Percentiles rank a stretch among this genome's conserved stretches.
Conservation (phyloP, 2,797 vertebrate genomes). For the Oreochromis mossambicus region DNA sequence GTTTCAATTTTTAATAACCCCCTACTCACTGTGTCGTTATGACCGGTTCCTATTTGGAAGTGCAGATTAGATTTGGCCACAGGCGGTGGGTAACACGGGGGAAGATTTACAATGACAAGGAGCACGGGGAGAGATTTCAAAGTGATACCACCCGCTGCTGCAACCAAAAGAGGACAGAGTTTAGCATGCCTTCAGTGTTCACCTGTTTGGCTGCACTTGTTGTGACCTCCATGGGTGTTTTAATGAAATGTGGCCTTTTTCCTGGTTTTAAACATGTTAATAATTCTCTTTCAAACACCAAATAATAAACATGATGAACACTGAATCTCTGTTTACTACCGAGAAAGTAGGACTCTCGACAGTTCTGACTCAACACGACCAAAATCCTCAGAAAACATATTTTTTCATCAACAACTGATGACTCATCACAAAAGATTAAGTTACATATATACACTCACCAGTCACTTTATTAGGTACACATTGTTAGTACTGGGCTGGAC, state of each 20-base stretch:
- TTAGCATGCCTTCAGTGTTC: not conserved
- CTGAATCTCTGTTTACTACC: not conserved
- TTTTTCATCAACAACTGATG: not conserved
- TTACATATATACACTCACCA: not conserved
- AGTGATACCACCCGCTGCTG: not conserved
- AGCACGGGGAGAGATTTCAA: conserved; percentile 31
- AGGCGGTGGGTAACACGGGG: conserved; percentile 16
- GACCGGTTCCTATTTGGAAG: conserved; percentile 37
- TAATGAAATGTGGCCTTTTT: not conserved
- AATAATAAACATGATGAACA: not conserved
- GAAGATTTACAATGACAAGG: conserved; percentile 17
- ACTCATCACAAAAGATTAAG: not conserved
- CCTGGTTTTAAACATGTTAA: not conserved
- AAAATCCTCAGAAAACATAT: not conserved
- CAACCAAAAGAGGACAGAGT: not conserved
- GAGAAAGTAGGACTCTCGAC: not conserved
- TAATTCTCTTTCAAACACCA: not conserved
- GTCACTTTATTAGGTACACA: not conserved
- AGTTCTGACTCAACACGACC: not conserved
- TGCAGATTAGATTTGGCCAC: conserved; percentile 37
- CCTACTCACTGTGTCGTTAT: conserved; percentile 6
- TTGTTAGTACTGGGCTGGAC: not conserved
- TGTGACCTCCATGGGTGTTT: not conserved
- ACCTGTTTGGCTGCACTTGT: not conserved
- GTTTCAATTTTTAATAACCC: conserved; percentile 63